Conservation (phyloP, 2,113 vertebrate species). For the Myrmecophaga tridactyla region DNA sequence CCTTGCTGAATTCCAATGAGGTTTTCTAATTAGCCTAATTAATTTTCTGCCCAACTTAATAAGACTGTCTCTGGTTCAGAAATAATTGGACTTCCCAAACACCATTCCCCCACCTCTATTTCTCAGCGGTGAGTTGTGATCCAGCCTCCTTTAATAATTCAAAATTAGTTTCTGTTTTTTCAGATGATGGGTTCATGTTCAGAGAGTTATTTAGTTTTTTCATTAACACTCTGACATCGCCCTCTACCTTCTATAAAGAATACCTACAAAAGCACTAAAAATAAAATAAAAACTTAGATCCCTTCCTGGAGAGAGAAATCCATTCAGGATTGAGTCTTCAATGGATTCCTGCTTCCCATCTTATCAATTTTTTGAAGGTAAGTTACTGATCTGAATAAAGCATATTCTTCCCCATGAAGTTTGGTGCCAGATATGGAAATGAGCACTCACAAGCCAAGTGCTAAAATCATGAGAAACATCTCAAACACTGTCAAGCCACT, state of each 20-base stretch:
- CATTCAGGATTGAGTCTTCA: slow-evolving; percentile 15
- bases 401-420: not conserved
- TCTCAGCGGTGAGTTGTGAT: slow-evolving; percentile 73
- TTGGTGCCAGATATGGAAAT: not conserved
- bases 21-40: slow-evolving; percentile 90
- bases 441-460: not conserved
- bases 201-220: slow-evolving; percentile 83
- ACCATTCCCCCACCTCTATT: slow-evolving; percentile 80
- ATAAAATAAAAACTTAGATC: not conserved
- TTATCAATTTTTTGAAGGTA: slow-evolving; percentile 24
- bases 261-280: slow-evolving; percentile 40
- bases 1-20: slow-evolving; percentile 84
- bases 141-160: slow-evolving; percentile 81
- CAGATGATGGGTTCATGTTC: slow-evolving; percentile 74
- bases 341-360: not conserved
- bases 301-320: slow-evolving; percentile 63
- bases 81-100: slow-evolving; percentile 87
- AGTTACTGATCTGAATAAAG: slow-evolving; percentile 7
- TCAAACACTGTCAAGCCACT: not conserved
- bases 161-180: slow-evolving; percentile 79
- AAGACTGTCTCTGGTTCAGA: slow-evolving; percentile 86
- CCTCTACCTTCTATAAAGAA: slow-evolving; percentile 46
- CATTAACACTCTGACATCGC: slow-evolving; percentile 76
- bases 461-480: not conserved
- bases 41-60: slow-evolving; percentile 90